A percentile compares a stretch with the other conserved stretches of the same genome.
Evolutionary conservation across 2,888 invertebrate species (phyloP).

Genomic region (Scrobipalpa costella): DNA sequence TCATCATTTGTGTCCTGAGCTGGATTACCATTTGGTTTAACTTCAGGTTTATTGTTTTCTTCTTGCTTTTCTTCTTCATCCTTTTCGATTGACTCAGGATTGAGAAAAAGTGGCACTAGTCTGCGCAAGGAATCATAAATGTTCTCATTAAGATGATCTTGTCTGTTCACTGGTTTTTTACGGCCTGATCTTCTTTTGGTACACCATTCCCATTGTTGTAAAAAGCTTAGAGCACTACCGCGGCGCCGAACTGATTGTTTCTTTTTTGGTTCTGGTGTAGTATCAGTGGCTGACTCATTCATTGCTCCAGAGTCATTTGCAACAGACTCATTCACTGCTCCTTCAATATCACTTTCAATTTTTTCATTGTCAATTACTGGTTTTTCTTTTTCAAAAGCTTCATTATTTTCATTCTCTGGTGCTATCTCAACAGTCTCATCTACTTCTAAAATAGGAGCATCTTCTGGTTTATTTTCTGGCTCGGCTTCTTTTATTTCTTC

Average conservation of each 20-base stretch:
- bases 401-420: conserved; percentile 67
- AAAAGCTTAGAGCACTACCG: conserved; percentile 85
- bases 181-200: conserved; percentile 78
- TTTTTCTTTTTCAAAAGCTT: conserved; percentile 70
- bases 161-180: conserved; percentile 78
- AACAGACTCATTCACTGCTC: conserved; percentile 32
- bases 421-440: conserved; percentile 49
- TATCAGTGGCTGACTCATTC: conserved; percentile 45
- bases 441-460: conserved; percentile 28
- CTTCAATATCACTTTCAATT: conserved; percentile 63
- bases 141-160: conserved; percentile 82
- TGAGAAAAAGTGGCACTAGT: conserved; percentile 83
- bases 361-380: conserved; percentile 62
- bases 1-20: conserved; percentile 34
- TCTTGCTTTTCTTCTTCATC: conserved; percentile 44
- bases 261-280: conserved; percentile 61
- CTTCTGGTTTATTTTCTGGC: conserved; percentile 50
- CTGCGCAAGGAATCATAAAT: conserved; percentile 85
- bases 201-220: conserved; percentile 91
- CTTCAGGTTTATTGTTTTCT: background rate
- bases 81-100: conserved; percentile 68
- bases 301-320: conserved; percentile 10
- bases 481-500: conserved; percentile 59
- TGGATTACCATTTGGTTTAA: background rate
- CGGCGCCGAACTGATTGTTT: conserved; percentile 82